Base-by-base conservation (phyloP, 1,140 invertebrate species). In the Lepidurus apus region DNA sequence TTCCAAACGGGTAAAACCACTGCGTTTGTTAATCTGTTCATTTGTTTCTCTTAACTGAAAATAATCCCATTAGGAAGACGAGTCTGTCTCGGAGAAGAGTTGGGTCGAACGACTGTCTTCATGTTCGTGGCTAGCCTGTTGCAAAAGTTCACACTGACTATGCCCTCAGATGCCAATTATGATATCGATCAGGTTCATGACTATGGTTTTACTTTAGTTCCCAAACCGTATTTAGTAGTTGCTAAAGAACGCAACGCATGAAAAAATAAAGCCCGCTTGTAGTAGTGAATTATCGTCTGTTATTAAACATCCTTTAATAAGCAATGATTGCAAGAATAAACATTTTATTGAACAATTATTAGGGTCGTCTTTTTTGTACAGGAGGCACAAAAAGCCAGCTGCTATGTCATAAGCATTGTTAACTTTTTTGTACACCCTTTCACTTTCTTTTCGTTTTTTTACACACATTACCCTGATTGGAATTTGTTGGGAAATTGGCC, bases 1-100 rank as follows among this genome's bases (percentile, higher is more conserved):
- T 96, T 95, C 82, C 93, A 95, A 87, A 90, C 87, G 80, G 94
- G 93, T 90, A 82, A 84, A 83, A 76, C 42, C 13, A 24, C n/a
- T 47, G 42, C n/a, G 4, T 77, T 21, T 77, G 17, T 77, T 21
- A 11, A 13, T 77, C 13, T 34, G 4, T 34, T 34, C 0, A 34
- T 34, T 73, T 73, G n/a, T 34, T 45, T 74, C 65, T 7, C 26
- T 34, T 80, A 75, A 53, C 45, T 42, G n/a, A 43, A 75, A 75
- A 42, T 65, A 44, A 77, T 42, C 21, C 42, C 85, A 86, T 79
- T 80, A 95, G 93, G 94, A 65, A 93, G 94, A 83, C 87, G 93
- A 44, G 90, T 93, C 86, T 97, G 95, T 84, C 88, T 94, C 0
- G 95, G 95, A 6, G 94, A 96, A 80, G 92, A 94, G 82, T 83